Evolutionary conservation across 2,113 vertebrate genomes (phyloP).

Genomic region (Corapipo altera): DNA sequence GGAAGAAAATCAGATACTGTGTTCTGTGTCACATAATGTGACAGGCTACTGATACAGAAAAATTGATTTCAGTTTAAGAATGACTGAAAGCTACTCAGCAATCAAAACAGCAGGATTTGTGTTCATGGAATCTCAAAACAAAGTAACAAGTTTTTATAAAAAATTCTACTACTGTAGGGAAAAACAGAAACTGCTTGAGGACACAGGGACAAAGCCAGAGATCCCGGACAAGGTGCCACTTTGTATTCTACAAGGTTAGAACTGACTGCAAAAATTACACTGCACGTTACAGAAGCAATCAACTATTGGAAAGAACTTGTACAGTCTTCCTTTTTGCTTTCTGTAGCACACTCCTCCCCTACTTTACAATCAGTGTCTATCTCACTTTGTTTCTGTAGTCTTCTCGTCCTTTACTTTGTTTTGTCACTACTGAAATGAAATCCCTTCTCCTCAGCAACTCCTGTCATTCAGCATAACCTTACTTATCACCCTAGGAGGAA

Average conservation of each 20-base stretch:
- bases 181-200: background rate
- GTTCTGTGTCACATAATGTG: background rate
- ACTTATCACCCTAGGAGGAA: background rate
- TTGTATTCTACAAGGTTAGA: background rate
- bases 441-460: background rate
- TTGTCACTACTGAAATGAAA: slow-evolving; percentile 6
- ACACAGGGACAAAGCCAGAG: background rate
- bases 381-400: background rate
- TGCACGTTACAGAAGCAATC: background rate
- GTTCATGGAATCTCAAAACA: background rate
- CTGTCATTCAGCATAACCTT: slow-evolving; percentile 19
- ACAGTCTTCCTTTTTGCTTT: background rate
- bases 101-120: background rate
- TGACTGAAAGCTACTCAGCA: slow-evolving; percentile 1
- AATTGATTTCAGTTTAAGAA: background rate
- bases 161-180: slow-evolving; percentile 6
- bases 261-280: background rate
- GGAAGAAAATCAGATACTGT: background rate
- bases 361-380: background rate
- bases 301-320: background rate
- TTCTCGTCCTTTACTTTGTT: background rate
- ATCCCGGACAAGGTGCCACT: background rate
- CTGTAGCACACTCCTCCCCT: background rate
- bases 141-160: background rate
- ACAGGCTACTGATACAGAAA: background rate